A percentile compares a stretch with the other conserved stretches of the same genome.
These are phyloP conservation scores for Varecia variegata DNA, from an alignment of 2,797 vertebrate species.

Conservation along the genomic window DNA sequence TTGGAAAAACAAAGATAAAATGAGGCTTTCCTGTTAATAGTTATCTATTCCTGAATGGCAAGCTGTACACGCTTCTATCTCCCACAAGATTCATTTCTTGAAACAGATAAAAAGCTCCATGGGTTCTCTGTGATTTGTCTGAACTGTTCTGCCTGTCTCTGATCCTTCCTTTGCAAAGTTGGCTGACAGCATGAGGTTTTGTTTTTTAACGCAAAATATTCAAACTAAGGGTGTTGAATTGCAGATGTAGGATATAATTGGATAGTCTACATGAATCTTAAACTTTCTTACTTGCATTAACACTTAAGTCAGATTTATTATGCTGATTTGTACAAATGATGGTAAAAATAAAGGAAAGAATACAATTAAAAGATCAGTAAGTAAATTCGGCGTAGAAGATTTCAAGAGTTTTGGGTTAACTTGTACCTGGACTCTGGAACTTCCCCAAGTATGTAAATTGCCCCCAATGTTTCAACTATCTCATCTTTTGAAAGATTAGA, in stretches of 20 bases:
- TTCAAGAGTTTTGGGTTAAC: not conserved
- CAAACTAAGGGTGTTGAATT: constrained; percentile 51
- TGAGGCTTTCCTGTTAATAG: not conserved
- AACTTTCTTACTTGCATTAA: constrained; percentile 59
- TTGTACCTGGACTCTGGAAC: constrained; percentile 50
- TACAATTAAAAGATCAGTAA: constrained; percentile 41
- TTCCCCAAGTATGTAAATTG: constrained; percentile 55
- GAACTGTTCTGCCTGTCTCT: not conserved
- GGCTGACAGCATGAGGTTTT: constrained; percentile 50
- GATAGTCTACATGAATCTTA: constrained; percentile 64
- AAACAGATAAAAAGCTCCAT: not conserved
- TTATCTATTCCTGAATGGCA: not conserved
- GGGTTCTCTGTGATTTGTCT: not conserved
- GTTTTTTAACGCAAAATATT: constrained; percentile 67
- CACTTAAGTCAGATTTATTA: not conserved
- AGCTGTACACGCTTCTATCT: not conserved
- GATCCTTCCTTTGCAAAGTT: constrained; percentile 54
- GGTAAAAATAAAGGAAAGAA: not conserved
- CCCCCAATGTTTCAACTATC: constrained; percentile 32
- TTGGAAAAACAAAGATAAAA: constrained; percentile 36
- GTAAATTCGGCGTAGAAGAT: not conserved
- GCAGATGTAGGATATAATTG: constrained; percentile 15
- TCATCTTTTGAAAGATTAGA: constrained; percentile 48
- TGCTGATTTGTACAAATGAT: constrained; percentile 52
- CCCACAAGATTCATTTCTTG: constrained; percentile 3